Evolutionary conservation across 1,140 invertebrate genomes (phyloP).

Genomic region (Epicauta chinensis): DNA sequence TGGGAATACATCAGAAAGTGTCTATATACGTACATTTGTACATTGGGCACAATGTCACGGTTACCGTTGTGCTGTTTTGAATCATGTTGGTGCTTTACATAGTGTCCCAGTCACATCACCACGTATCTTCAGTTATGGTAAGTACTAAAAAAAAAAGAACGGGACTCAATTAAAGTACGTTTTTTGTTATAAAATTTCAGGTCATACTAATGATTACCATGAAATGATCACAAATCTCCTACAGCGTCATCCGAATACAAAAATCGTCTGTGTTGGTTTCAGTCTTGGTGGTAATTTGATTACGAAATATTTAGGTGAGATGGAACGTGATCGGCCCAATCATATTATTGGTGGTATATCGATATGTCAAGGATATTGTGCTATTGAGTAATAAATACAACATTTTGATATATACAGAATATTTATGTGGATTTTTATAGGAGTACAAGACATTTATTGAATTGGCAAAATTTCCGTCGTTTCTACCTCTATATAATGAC

Average conservation of each 20-base stretch:
- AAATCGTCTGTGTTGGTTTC: conserved; percentile 79
- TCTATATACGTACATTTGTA: conserved; percentile 89
- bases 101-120: conserved; percentile 79
- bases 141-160: conserved; percentile 28
- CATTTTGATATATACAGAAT: no score
- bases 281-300: conserved; percentile 86
- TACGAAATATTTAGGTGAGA: conserved; percentile 82
- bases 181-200: conserved; percentile 44
- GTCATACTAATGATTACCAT: conserved; percentile 78
- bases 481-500: conserved; percentile 91
- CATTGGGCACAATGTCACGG: conserved; percentile 83
- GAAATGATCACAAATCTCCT: conserved; percentile 70
- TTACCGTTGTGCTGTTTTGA: conserved; percentile 86
- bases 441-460: conserved; percentile 67
- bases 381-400: conserved; percentile 63
- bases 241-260: conserved; percentile 65
- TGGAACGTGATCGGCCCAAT: conserved; percentile 50
- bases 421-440: conserved; percentile 47
- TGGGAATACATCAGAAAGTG: conserved; percentile 86
- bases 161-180: not conserved
- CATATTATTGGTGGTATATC: conserved; percentile 82
- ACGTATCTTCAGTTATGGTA: conserved; percentile 88
- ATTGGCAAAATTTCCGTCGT: conserved; percentile 82
- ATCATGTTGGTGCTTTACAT: conserved; percentile 84
- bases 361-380: conserved; percentile 88